Conservation (phyloP, 2,113 vertebrate species). For the Pantherophis guttatus region DNA sequence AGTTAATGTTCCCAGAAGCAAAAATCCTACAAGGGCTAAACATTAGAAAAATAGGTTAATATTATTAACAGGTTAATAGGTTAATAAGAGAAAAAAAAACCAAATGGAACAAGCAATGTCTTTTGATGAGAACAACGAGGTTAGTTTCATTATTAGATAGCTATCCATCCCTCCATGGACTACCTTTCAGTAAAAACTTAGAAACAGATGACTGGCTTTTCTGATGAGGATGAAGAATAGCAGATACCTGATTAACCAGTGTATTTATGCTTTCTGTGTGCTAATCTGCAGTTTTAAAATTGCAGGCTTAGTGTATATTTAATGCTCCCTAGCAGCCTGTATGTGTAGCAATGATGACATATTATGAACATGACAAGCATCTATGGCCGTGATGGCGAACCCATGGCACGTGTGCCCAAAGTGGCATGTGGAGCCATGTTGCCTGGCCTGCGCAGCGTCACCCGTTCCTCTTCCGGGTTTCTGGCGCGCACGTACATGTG, state of each 20-base stretch:
- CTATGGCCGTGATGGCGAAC: not conserved
- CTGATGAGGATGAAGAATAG: not conserved
- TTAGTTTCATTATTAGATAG: not conserved
- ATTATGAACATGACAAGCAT: not conserved
- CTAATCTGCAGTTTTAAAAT: slow-evolving; percentile 23
- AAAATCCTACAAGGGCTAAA: not conserved
- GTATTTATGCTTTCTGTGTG: not conserved
- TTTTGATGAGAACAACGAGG: slow-evolving; percentile 28
- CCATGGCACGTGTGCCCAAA: no score
- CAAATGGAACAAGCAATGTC: not conserved
- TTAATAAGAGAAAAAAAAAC: not conserved
- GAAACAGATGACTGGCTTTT: not conserved
- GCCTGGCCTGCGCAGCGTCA: no score
- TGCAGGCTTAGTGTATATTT: not conserved
- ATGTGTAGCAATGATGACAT: not conserved
- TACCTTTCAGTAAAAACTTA: slow-evolving; percentile 4
- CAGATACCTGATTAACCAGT: not conserved
- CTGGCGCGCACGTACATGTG: no score
- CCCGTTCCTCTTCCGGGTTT: no score
- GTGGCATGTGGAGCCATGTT: no score
- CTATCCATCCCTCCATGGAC: not conserved
- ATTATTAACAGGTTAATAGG: not conserved
- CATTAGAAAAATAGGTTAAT: not conserved
- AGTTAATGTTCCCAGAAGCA: not conserved
- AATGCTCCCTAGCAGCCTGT: not conserved